Conservation (phyloP, 2,888 invertebrate genomes). For the Blera fallax region DNA sequence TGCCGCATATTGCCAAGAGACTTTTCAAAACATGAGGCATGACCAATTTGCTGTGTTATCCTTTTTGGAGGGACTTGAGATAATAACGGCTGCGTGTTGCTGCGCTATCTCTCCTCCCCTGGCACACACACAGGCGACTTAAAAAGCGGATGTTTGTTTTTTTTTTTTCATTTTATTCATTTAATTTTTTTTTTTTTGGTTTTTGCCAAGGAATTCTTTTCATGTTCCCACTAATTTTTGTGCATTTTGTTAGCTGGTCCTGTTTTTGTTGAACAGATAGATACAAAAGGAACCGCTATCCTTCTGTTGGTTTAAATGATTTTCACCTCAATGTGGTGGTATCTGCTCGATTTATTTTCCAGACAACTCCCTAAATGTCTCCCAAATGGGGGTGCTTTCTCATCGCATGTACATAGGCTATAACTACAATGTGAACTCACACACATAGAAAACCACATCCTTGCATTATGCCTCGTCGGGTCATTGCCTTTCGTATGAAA, state of each 20-base stretch:
- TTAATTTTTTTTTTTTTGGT: no score
- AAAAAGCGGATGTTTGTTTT: not conserved
- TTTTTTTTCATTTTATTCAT: not conserved
- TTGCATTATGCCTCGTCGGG: conserved; percentile 5
- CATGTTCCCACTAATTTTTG: no score
- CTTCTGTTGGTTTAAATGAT: not conserved
- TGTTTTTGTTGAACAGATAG: no score
- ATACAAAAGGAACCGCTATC: no score
- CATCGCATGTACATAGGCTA: not conserved
- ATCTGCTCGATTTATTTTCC: not conserved
- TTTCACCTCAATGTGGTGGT: not conserved
- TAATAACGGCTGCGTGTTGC: not conserved
- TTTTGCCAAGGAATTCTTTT: no score
- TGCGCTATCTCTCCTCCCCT: not conserved
- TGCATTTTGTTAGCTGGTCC: no score
- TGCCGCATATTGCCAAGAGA: no score
- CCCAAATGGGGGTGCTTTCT: not conserved
- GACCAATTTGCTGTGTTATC: not conserved
- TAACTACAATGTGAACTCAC: not conserved
- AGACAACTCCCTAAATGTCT: conserved; percentile 1
- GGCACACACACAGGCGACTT: not conserved
- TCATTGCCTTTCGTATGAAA: conserved; percentile 7
- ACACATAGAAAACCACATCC: not conserved
- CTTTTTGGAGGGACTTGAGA: not conserved
- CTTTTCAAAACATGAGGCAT: no score